Percentiles rank a stretch among this genome's conserved stretches.
Evolutionary conservation across 2,797 vertebrate genomes (phyloP).

Genomic region (Phrynocephalus vlangalii): DNA sequence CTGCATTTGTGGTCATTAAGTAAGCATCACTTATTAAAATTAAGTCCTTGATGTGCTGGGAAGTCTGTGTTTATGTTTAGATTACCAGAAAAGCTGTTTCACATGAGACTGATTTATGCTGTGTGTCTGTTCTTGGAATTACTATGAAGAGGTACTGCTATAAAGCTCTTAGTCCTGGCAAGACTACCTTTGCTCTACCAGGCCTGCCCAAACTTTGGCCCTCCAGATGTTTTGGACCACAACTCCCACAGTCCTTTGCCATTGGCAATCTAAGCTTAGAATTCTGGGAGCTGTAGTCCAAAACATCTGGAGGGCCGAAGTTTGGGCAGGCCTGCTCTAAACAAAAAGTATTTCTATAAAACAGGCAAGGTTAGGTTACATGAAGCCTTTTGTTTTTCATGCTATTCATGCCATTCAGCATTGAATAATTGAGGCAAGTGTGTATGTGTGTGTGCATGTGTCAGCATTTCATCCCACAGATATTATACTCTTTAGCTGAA

Average conservation of each 20-base stretch:
- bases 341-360: neutral
- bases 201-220: too few species aligned
- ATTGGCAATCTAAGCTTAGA: too few species aligned
- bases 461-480: neutral
- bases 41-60: slow-evolving; percentile 60
- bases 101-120: slow-evolving; percentile 6
- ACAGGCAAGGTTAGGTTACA: neutral
- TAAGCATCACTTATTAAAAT: slow-evolving; percentile 77
- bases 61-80: slow-evolving; percentile 50
- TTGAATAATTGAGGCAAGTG: neutral
- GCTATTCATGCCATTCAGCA: neutral
- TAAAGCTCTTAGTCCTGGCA: slow-evolving; percentile 13
- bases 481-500: neutral
- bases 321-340: neutral
- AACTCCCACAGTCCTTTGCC: too few species aligned
- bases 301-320: too few species aligned
- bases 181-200: neutral
- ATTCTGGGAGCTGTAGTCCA: too few species aligned
- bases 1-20: slow-evolving; percentile 75
- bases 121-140: slow-evolving; percentile 28
- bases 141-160: slow-evolving; percentile 38
- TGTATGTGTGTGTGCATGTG: too few species aligned
- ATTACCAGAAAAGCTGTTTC: slow-evolving; percentile 46
- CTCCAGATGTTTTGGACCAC: too few species aligned
- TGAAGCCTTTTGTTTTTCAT: rapidly evolving